A percentile compares a stretch with the other conserved stretches of the same genome.
Conservation (phyloP, 2,113 vertebrate species). For the Sander lucioperca region DNA sequence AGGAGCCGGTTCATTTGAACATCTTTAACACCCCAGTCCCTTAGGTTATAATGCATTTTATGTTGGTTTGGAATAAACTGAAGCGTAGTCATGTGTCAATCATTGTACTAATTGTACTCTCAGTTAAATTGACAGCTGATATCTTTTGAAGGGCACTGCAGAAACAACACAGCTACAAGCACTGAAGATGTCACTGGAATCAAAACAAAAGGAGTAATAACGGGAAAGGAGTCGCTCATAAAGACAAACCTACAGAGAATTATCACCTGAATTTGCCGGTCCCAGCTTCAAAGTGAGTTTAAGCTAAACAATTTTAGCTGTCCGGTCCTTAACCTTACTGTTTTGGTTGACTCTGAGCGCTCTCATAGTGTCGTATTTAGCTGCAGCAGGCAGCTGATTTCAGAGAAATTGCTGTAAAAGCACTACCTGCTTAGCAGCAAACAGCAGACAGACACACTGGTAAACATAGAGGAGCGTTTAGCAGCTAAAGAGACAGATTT, state of each 20-base stretch:
- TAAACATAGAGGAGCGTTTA: not conserved
- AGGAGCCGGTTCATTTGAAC: not conserved
- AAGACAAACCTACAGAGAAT: not conserved
- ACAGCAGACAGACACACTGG: not conserved
- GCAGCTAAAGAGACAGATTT: not conserved
- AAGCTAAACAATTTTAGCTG: not conserved
- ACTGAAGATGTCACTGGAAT: not conserved
- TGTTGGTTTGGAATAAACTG: constrained; percentile 8
- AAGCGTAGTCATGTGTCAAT: not conserved
- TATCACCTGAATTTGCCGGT: not conserved
- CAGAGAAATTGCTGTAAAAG: no score
- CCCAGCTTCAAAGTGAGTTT: not conserved
- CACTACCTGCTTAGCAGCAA: not conserved
- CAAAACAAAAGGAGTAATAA: not conserved
- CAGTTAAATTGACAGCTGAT: not conserved
- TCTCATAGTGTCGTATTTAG: not conserved
- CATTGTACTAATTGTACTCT: not conserved
- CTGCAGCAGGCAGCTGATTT: not conserved
- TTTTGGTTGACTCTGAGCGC: not conserved
- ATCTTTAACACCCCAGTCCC: not conserved
- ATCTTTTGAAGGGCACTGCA: not conserved
- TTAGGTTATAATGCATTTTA: not conserved
- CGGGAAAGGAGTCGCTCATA: no score
- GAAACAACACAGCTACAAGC: not conserved
- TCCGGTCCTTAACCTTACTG: not conserved